These are phyloP conservation scores for Chelon labrosus DNA, from an alignment of 2,797 vertebrate genomes.

Conservation along the genomic window DNA sequence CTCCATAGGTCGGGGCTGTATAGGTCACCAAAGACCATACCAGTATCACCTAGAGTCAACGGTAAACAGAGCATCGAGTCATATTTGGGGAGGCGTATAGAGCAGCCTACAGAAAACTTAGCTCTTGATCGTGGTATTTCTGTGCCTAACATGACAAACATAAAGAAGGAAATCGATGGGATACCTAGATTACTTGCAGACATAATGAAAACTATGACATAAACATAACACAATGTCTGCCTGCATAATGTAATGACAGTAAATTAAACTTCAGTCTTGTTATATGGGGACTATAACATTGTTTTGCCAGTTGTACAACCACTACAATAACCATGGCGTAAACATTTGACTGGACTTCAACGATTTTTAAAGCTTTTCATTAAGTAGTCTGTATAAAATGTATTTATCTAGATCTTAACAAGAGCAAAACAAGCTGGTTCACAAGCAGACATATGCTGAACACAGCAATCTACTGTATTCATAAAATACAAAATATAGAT, in stretches of 20 bases:
- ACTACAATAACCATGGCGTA: background rate
- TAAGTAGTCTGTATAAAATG: too few relatives aligned
- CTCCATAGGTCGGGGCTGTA: conserved; percentile 82
- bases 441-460: too few relatives aligned
- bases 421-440: too few relatives aligned
- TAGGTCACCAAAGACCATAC: conserved; percentile 90
- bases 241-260: background rate
- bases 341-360: background rate
- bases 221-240: too few relatives aligned
- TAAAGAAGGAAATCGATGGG: background rate
- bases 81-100: too few relatives aligned
- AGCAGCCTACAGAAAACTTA: background rate
- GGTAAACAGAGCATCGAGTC: background rate
- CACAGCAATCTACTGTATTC: too few relatives aligned
- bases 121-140: too few relatives aligned
- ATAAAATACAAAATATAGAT: too few relatives aligned
- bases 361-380: too few relatives aligned
- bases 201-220: too few relatives aligned
- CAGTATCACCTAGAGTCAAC: conserved; percentile 86
- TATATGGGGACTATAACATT: background rate
- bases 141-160: background rate
- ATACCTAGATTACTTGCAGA: background rate
- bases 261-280: background rate
- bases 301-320: background rate
- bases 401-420: too few relatives aligned